Evolutionary conservation across 2,113 vertebrate genomes (phyloP), one percentile per base, ranked within the genome.

Genomic region (Porphyrio hochstetteri): DNA sequence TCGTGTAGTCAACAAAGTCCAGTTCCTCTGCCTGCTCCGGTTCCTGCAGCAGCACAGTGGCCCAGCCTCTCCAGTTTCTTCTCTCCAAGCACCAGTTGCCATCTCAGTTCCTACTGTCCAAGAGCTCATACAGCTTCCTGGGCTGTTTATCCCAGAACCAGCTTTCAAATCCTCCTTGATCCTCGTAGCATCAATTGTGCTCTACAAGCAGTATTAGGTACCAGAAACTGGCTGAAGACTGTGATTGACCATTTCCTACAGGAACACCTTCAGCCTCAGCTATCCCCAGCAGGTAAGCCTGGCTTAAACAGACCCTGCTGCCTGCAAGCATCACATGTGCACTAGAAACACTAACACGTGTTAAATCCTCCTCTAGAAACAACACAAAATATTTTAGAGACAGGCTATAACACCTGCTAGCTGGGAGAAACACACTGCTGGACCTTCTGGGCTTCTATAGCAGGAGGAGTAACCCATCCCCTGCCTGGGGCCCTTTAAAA

Each of bases 291-390:
- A 35, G 9, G 7, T 6, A 2, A 35, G 24, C 5, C 8, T 5
- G 1, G 1, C 23, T 14, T 10, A 2, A 65, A 4, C 7, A 76
- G 31, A 44, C 12, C 10, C 50, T 23, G 46, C 16, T 9, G 1
- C 1, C 2, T 5, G 0, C 13, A 31, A 59, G 28, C 6, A 12
- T 27, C 7, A 11, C 0, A 0, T 0, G 0, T 3, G 0, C 0
- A 15, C 36, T 48, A 48, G 19, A 76, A 29, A 29, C 1, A 36
- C 2, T 1, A 29, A 1, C 4, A 21, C 1, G 2, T 2, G 10
- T 6, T 33, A 53, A 84, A 10, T 0, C 1, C 1, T 19, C 13
- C 4, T 16, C 0, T 3, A 13, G 2, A 59, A 35, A 40, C 1
- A 42, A 0, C 42, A 1, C 0, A 21, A 0, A 8, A 5, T 5